Conservation (phyloP, 1,140 invertebrate genomes). For the Lycorma delicatula region DNA sequence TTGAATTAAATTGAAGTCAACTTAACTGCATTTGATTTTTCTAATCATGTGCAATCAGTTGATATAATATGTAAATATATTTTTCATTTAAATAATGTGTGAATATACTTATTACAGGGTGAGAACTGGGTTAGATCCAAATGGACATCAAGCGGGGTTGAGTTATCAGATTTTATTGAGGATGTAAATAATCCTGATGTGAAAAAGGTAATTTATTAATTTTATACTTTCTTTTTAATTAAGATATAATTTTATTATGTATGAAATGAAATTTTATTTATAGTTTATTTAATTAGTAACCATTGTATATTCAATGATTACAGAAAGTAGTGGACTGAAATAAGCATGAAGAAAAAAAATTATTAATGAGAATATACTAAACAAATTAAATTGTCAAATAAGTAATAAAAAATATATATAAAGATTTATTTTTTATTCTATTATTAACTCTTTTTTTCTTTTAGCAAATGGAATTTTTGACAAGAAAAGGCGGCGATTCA, state of each 20-base stretch:
- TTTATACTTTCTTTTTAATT: not conserved
- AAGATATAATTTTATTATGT: too few species aligned
- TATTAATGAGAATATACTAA: slow-evolving; percentile 2
- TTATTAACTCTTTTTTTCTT: too few species aligned
- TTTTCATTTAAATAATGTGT: too few species aligned
- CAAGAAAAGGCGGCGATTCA: too few species aligned
- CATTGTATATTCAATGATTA: slow-evolving; percentile 4
- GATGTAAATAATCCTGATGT: not conserved
- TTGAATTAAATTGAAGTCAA: too few species aligned
- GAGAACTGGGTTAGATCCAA: not conserved
- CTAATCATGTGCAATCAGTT: too few species aligned
- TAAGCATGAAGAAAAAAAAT: not conserved
- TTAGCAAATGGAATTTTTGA: too few species aligned
- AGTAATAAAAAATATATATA: too few species aligned
- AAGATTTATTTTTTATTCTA: too few species aligned
- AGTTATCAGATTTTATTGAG: not conserved
- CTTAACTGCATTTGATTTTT: too few species aligned
- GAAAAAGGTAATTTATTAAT: not conserved
- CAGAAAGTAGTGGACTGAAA: slow-evolving; percentile 1
- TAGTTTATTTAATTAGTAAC: not conserved
- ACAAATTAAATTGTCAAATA: too few species aligned
- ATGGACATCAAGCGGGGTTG: not conserved
- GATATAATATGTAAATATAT: too few species aligned
- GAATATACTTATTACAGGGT: not conserved
- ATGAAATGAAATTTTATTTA: not conserved